These are phyloP conservation scores for Lipotes vexillifer DNA, from an alignment of 2,113 vertebrate genomes.

Conservation along the genomic window DNA sequence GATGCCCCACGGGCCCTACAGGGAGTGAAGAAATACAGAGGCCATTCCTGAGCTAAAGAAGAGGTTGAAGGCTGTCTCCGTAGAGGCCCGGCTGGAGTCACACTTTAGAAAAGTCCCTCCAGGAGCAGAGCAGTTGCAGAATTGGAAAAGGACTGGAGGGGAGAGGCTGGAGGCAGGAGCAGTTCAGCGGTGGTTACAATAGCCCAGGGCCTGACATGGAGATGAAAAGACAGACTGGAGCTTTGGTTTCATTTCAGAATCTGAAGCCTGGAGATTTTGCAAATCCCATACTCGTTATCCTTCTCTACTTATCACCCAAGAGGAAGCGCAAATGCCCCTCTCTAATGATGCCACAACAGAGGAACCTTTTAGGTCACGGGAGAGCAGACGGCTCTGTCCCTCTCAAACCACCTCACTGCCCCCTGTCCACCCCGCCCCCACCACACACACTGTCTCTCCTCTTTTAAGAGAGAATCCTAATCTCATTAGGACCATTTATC, in stretches of 20 bases:
- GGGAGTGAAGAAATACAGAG: neutral
- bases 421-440: neutral
- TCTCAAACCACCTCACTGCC: neutral
- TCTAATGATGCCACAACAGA: neutral
- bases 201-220: neutral
- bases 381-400: neutral
- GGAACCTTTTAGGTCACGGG: neutral
- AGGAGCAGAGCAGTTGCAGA: neutral
- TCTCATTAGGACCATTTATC: neutral
- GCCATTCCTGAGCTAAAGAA: neutral
- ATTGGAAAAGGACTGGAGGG: too few species aligned
- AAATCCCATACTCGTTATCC: neutral
- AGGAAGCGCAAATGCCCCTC: neutral
- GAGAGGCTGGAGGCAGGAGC: neutral
- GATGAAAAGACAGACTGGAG: neutral
- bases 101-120: neutral
- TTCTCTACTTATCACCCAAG: neutral
- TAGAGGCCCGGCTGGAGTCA: neutral
- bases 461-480: neutral
- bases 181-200: neutral
- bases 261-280: neutral
- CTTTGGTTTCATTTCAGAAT: neutral
- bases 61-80: neutral
- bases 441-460: neutral
- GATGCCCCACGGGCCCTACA: neutral